Base-by-base conservation (phyloP, 2,113 vertebrate species). In the Turdus rufiventris region DNA sequence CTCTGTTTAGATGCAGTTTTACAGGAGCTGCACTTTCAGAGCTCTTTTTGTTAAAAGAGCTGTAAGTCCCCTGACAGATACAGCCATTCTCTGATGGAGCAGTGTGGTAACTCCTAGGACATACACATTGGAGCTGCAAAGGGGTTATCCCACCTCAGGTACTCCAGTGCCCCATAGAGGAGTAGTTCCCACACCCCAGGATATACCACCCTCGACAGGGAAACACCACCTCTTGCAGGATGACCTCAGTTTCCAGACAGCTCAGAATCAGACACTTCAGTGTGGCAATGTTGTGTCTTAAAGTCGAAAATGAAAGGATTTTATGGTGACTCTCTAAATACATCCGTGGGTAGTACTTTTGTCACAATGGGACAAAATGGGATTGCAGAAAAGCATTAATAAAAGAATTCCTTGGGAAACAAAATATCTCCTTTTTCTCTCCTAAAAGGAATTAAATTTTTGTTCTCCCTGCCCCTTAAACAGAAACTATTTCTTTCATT, bases 141-240 rank as follows among this genome's bases (percentile, higher is more conserved):
- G 26, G 20, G 2, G 4, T 85, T 85, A 56, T 73, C 23, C 10
- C 16, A 72, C 53, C 31, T 61, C 38, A 47, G 77, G 38, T 61
- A 19, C 18, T 42, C 29, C 28, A 50, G n/a, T 0, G 0, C 8
- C 38, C 14, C 1, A 0, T 4, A 29, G 18, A 85, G 5, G 34
- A 72, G 12, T 34, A 13, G 9, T 33, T 85, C 14, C 83, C 0
- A 1, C 9, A 54, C 1, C 17, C 1, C 4, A 6, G 31, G 40
- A 24, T 36, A 7, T 6, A 33, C 2, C 12, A 34, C 5, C 28
- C 38, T 67, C 0, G 0, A 31, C 20, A 51, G 29, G 18, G 40
- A 70, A 84, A 24, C 34, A 25, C 29, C 2, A 1, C 14, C 33
- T 53, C 60, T 34, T 45, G n/a, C 15, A 34, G 47, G 53, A 50